Conservation (phyloP, 2,113 vertebrate species). For the Seriola rivoliana region DNA sequence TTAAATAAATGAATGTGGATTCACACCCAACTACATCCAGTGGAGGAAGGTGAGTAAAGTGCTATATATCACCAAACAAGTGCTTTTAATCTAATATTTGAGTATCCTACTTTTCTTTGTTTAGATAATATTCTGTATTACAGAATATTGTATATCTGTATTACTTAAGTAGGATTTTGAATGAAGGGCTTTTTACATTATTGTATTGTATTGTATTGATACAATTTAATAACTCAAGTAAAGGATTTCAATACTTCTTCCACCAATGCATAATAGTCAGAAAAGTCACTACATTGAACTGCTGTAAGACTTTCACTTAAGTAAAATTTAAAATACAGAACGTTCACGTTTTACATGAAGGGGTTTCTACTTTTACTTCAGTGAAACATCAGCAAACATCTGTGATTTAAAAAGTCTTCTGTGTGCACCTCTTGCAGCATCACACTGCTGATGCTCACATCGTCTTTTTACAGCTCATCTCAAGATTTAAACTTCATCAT, state of each 20-base stretch:
- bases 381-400: not conserved
- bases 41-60: not conserved
- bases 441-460: not conserved
- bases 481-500: too few relatives aligned
- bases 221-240: not conserved
- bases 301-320: not conserved
- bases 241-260: not conserved
- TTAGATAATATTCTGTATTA: too few relatives aligned
- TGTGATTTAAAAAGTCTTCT: not conserved
- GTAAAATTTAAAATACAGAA: too few relatives aligned
- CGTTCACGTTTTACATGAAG: too few relatives aligned
- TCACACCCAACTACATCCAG: not conserved
- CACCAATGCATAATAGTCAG: not conserved
- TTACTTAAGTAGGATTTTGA: not conserved
- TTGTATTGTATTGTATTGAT: not conserved
- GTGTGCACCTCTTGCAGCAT: slow-evolving; percentile 45
- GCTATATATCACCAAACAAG: too few relatives aligned
- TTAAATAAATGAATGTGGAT: not conserved
- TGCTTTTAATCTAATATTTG: too few relatives aligned
- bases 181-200: not conserved
- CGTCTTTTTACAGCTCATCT: not conserved
- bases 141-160: too few relatives aligned
- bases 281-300: not conserved
- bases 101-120: too few relatives aligned
- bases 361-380: not conserved